These are phyloP conservation scores for Enteromius mattozi DNA, from an alignment of 2,797 vertebrate species.

Conservation along the genomic window DNA sequence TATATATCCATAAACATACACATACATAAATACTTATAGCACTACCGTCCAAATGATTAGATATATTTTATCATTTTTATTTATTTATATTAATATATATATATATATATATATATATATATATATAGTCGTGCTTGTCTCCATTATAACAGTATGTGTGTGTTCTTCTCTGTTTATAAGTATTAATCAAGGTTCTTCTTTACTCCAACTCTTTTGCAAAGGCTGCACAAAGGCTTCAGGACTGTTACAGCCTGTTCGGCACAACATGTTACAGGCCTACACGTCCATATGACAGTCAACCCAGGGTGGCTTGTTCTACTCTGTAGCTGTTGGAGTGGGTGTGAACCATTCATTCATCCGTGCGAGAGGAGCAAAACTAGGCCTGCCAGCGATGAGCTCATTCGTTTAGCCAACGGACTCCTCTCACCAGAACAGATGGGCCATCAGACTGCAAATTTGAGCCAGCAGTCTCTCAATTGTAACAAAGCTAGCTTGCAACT, in stretches of 20 bases:
- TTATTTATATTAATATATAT: too few species aligned
- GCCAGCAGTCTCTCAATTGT: constrained; percentile 28
- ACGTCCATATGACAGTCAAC: constrained; percentile 48
- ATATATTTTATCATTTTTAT: not conserved
- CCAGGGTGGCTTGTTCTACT: constrained; percentile 44
- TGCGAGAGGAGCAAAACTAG: constrained; percentile 49
- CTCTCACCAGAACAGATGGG: constrained; percentile 59
- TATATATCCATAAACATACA: too few species aligned
- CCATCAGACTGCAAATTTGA: constrained; percentile 30
- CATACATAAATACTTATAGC: too few species aligned
- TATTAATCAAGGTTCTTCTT: constrained; percentile 18
- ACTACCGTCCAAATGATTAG: too few species aligned
- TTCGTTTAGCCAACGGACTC: constrained; percentile 48
- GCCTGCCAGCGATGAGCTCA: constrained; percentile 62
- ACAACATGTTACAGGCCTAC: constrained; percentile 38
- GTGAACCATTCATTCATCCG: constrained; percentile 58
- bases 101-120: not conserved
- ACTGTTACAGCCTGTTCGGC: constrained; percentile 32
- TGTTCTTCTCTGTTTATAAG: not conserved
- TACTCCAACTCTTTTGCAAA: not conserved
- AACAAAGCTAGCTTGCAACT: not conserved
- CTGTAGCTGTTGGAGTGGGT: constrained; percentile 43
- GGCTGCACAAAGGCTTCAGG: constrained; percentile 5
- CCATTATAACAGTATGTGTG: not conserved
- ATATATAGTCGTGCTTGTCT: not conserved